Percentiles rank a stretch among this genome's conserved stretches.
These are phyloP conservation scores for Corythaixoides concolor DNA, from an alignment of 2,113 vertebrate species.

Conservation along the genomic window DNA sequence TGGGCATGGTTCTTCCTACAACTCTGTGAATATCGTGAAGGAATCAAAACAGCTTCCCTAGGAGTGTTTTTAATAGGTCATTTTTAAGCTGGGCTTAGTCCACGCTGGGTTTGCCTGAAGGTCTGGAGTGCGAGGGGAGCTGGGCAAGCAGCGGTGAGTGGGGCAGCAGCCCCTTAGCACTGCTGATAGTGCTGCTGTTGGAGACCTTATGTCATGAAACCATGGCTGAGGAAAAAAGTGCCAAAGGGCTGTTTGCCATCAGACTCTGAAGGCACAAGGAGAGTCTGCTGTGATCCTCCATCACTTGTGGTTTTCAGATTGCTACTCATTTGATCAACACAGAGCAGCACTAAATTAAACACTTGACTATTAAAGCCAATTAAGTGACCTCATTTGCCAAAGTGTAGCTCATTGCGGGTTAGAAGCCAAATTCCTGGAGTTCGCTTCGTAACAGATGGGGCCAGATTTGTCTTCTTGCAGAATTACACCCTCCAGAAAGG, in stretches of 20 bases:
- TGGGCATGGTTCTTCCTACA: not conserved
- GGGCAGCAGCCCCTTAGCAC: not conserved
- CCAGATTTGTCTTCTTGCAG: not conserved
- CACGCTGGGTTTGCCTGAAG: not conserved
- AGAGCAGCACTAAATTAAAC: not conserved
- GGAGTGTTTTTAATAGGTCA: not conserved
- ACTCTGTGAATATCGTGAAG: not conserved
- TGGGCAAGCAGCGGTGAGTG: not conserved
- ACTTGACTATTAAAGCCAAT: not conserved
- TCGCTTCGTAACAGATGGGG: not conserved
- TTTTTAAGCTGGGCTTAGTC: not conserved
- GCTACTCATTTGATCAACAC: not conserved
- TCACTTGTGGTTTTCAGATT: not conserved
- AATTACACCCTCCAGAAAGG: not conserved
- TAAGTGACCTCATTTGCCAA: not conserved
- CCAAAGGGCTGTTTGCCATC: not conserved
- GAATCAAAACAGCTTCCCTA: not conserved
- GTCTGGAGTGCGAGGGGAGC: not conserved
- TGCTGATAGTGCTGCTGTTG: not conserved
- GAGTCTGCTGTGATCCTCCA: fast-evolving
- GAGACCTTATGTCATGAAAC: not conserved
- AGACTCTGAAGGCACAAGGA: not conserved
- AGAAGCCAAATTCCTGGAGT: not conserved
- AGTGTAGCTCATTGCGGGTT: not conserved
- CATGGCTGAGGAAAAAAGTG: not conserved